These are phyloP conservation scores for Sphenopsis melanotis DNA, from an alignment of 2,797 vertebrate species.

Conservation along the genomic window DNA sequence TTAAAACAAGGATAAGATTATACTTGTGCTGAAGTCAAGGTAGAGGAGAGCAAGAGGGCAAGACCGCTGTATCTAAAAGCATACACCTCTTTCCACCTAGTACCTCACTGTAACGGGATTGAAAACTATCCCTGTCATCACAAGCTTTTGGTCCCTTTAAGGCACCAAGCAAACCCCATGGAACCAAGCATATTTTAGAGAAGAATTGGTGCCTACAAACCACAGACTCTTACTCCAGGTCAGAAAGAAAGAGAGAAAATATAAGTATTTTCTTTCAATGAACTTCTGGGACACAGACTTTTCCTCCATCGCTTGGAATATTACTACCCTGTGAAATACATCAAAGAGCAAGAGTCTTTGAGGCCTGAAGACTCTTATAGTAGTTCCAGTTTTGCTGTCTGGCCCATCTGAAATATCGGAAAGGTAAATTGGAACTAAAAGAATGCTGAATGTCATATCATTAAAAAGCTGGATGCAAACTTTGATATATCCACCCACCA, in stretches of 20 bases:
- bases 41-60: background rate
- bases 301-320: background rate
- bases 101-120: background rate
- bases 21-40: background rate
- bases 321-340: background rate
- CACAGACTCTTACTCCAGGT: background rate
- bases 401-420: background rate
- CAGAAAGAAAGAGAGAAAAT: background rate
- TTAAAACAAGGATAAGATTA: background rate
- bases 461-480: background rate
- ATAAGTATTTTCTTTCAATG: background rate
- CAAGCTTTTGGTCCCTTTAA: background rate
- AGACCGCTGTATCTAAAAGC: background rate
- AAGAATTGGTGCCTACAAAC: background rate
- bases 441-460: background rate
- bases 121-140: background rate
- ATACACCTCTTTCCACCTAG: background rate
- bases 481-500: background rate
- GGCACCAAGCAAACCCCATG: background rate
- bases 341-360: background rate
- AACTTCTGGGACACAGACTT: background rate
- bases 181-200: background rate
- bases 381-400: background rate
- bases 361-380: background rate
- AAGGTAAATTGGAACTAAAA: background rate